Percentiles rank a stretch among this genome's conserved stretches.
phyloP scores from a whole-genome alignment of 1,140 invertebrate genomes.

The Drosophila lacertosa region DNA sequence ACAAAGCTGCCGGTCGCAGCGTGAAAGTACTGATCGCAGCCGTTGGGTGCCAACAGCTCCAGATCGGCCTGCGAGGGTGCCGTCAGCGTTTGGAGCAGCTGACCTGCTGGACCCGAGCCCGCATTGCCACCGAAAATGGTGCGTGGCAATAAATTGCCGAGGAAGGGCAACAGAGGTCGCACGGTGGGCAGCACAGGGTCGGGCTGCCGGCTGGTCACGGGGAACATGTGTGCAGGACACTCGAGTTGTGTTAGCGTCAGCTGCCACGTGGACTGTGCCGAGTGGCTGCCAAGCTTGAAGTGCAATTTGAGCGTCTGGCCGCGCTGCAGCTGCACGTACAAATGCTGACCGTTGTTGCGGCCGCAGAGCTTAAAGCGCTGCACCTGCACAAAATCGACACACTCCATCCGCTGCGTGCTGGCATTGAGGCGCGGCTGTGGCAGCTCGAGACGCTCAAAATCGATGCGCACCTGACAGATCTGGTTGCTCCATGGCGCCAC shows the following conservation, averaged over 20 bases:
- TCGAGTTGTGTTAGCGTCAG: slow-evolving; percentile 67
- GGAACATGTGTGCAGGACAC: slow-evolving; percentile 42
- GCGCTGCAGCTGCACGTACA: slow-evolving; percentile 56
- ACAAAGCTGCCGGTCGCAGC: slow-evolving; percentile 51
- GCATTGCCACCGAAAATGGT: slow-evolving; percentile 56
- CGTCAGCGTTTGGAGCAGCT: slow-evolving; percentile 47
- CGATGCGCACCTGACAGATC: slow-evolving; percentile 74
- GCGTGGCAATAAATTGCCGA: slow-evolving; percentile 56
- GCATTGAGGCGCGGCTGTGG: slow-evolving; percentile 66
- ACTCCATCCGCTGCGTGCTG: slow-evolving; percentile 50
- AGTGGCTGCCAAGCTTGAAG: slow-evolving; percentile 48
- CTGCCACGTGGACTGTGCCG: slow-evolving; percentile 58
- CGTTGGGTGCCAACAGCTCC: slow-evolving; percentile 57
- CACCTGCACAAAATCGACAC: slow-evolving; percentile 68
- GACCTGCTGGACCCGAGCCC: slow-evolving; percentile 52
- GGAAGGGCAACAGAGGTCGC: slow-evolving; percentile 55
- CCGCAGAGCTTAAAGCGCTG: slow-evolving; percentile 68
- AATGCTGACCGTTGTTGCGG: slow-evolving; percentile 66
- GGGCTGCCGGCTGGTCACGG: not conserved
- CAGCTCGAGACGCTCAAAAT: slow-evolving; percentile 70
- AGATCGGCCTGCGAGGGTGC: slow-evolving; percentile 45
- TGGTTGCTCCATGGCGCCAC: slow-evolving; percentile 65
- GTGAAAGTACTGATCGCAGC: slow-evolving; percentile 66
- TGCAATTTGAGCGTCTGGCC: slow-evolving; percentile 57
- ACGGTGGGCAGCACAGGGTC: slow-evolving; percentile 25